Percentiles rank a stretch among this genome's conserved stretches.
Evolutionary conservation across 1,140 invertebrate genomes (phyloP).

Genomic region (Adelges cooleyi): DNA sequence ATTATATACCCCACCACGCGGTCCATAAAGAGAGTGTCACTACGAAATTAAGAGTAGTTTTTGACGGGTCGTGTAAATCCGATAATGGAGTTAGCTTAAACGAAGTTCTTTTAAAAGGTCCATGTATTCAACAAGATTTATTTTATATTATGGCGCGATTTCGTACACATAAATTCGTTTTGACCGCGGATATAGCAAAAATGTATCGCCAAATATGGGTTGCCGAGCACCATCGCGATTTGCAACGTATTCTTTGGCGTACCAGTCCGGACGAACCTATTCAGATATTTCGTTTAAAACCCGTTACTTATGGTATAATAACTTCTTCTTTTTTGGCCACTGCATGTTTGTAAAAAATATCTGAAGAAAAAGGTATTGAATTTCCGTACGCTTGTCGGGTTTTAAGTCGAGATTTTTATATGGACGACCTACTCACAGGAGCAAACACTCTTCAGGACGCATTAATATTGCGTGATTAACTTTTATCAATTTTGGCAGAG

Average conservation of each 20-base stretch:
- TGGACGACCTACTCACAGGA: not conserved
- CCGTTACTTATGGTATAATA: slow-evolving; percentile 36
- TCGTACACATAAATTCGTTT: not conserved
- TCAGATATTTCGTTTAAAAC: slow-evolving; percentile 34
- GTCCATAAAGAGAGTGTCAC: slow-evolving; percentile 30
- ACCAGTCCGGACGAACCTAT: slow-evolving; percentile 32
- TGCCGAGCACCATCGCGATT: slow-evolving; percentile 30
- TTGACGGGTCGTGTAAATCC: slow-evolving; percentile 35
- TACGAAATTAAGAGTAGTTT: slow-evolving; percentile 35
- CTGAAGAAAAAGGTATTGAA: slow-evolving; percentile 32
- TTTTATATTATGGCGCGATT: slow-evolving; percentile 30
- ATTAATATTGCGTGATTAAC: not conserved
- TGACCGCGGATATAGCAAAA: slow-evolving; percentile 32
- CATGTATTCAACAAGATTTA: slow-evolving; percentile 34
- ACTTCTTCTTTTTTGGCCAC: slow-evolving; percentile 37
- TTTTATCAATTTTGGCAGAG: not conserved
- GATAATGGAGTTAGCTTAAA: slow-evolving; percentile 35
- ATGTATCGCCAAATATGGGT: slow-evolving; percentile 30
- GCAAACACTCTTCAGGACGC: not conserved
- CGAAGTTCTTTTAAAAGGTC: slow-evolving; percentile 34
- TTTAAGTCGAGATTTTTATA: not conserved
- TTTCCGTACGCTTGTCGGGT: not conserved
- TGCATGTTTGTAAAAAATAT: slow-evolving; percentile 36
- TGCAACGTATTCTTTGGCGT: slow-evolving; percentile 39
- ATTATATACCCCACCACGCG: slow-evolving; percentile 35